phyloP scores from a whole-genome alignment of 2,113 vertebrate genomes.

The Taxidea taxus region DNA sequence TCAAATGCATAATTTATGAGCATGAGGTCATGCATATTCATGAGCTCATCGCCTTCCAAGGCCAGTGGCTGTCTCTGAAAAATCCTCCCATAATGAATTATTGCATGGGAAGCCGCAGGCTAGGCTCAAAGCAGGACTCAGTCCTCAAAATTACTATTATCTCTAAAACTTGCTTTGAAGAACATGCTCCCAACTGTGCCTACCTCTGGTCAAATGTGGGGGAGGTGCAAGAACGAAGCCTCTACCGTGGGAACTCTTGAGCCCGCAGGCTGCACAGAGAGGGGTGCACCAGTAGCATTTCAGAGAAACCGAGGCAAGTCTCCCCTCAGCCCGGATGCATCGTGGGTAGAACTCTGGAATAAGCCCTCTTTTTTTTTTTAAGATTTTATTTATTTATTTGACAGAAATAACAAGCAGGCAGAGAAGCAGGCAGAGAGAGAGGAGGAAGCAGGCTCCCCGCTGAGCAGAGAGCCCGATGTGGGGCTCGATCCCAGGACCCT shows the following conservation, averaged over 20 bases:
- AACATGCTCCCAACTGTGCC: not conserved
- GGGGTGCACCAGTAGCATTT: not conserved
- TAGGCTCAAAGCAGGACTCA: not conserved
- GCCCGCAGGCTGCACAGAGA: not conserved
- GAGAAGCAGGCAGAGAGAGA: too few relatives aligned
- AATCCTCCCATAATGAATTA: slow-evolving; percentile 28
- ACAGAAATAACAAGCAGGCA: too few relatives aligned
- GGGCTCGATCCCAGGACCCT: too few relatives aligned
- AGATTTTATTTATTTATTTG: too few relatives aligned
- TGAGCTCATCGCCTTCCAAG: slow-evolving; percentile 64
- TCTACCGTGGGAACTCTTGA: not conserved
- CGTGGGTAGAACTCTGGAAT: accelerated
- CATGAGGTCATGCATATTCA: slow-evolving; percentile 55
- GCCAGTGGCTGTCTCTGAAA: slow-evolving; percentile 28
- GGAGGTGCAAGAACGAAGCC: not conserved
- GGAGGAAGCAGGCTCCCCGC: too few relatives aligned
- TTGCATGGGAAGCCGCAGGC: not conserved
- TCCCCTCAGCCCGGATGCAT: accelerated
- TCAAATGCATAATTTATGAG: slow-evolving; percentile 77
- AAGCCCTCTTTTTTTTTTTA: not conserved
- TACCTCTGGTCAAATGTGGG: slow-evolving; percentile 26
- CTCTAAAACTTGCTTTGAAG: slow-evolving; percentile 33
- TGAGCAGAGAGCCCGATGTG: too few relatives aligned
- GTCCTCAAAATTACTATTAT: not conserved
- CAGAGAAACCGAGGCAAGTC: not conserved